Evolutionary conservation across 2,797 vertebrate species (phyloP).

Genomic region (Sebastes steindachneri): DNA sequence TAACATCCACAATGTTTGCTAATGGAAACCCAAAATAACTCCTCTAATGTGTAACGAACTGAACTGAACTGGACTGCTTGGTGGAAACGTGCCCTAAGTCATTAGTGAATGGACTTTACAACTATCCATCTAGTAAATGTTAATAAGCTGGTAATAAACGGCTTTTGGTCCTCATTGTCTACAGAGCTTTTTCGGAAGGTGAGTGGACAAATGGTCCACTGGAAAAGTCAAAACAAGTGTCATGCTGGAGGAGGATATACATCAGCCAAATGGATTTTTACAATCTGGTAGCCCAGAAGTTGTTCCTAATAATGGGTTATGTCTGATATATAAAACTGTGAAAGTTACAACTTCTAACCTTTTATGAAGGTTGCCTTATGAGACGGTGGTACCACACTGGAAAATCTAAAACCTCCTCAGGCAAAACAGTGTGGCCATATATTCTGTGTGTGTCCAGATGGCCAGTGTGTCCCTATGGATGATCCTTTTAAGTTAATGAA

Average conservation of each 20-base stretch:
- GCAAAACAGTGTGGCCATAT: background rate
- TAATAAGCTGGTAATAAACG: background rate
- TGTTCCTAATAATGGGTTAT: slow-evolving; percentile 11
- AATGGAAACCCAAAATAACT: too few relatives aligned
- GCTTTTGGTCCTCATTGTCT: background rate
- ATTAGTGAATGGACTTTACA: background rate
- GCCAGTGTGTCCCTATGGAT: slow-evolving; percentile 14
- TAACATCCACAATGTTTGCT: too few relatives aligned
- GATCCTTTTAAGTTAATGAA: slow-evolving; percentile 69
- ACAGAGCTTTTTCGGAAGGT: background rate
- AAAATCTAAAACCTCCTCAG: background rate
- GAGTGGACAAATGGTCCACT: background rate
- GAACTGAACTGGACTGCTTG: too few relatives aligned
- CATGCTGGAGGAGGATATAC: background rate
- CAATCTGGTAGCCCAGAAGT: background rate
- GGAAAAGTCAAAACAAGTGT: background rate
- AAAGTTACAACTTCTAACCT: slow-evolving; percentile 2
- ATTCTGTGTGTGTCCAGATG: slow-evolving; percentile 4
- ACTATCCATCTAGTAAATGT: background rate
- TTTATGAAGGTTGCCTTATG: background rate
- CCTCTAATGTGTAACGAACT: too few relatives aligned
- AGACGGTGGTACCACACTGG: background rate
- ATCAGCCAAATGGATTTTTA: background rate
- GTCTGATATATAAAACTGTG: background rate
- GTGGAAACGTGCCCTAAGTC: too few relatives aligned